Conservation (phyloP, 2,797 vertebrate genomes). For the Dendrocincla tyrannina region DNA sequence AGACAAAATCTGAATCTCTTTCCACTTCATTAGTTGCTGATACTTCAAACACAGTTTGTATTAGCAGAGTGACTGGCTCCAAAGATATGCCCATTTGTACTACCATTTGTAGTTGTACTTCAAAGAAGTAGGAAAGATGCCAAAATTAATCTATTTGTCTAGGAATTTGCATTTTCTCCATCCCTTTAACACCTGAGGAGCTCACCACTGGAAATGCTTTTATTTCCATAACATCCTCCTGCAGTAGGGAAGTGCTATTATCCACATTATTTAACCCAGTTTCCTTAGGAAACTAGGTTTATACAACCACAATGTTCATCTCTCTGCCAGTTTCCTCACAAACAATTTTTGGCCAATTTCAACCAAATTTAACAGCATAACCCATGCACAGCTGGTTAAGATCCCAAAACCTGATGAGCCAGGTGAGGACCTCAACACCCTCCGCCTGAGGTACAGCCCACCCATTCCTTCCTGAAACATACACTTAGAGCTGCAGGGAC, state of each 20-base stretch:
- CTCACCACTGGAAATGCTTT: neutral
- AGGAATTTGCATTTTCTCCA: neutral
- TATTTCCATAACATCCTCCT: neutral
- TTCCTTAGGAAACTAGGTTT: neutral
- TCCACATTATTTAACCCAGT: neutral
- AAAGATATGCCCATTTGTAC: neutral
- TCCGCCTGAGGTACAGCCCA: rapidly evolving
- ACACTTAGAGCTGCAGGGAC: neutral
- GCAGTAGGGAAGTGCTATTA: neutral
- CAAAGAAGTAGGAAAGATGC: neutral
- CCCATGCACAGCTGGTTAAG: rapidly evolving
- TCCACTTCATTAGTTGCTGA: neutral
- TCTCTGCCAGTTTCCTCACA: neutral
- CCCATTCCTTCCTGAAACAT: rapidly evolving
- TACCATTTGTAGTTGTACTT: neutral
- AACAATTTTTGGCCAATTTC: neutral
- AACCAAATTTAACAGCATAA: neutral
- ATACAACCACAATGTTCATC: neutral
- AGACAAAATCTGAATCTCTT: neutral
- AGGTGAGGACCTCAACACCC: neutral
- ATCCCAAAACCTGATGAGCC: neutral
- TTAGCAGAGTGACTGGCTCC: neutral
- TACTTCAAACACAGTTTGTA: neutral
- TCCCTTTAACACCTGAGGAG: neutral
- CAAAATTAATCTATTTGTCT: neutral